Evolutionary conservation across 1,140 invertebrate genomes (phyloP).

Genomic region (Araneus ventricosus): DNA sequence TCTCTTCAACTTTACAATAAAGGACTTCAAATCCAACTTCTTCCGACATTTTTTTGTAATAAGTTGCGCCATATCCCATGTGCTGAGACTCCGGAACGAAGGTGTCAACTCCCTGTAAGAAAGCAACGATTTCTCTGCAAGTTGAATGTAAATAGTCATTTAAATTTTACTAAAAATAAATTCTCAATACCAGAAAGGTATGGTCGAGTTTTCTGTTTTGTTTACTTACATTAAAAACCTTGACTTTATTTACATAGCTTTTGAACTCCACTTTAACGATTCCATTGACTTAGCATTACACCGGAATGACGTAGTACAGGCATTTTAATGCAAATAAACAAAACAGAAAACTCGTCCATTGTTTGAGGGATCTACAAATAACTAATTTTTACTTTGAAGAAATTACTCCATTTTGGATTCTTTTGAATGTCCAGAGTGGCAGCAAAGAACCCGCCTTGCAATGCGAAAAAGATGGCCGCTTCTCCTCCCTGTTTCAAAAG

Average conservation of each 20-base stretch:
- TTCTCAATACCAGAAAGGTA: too few relatives aligned
- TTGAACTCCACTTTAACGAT: neutral
- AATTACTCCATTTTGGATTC: slow-evolving; percentile 22
- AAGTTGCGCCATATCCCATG: neutral
- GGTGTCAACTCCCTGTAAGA: neutral
- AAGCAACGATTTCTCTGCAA: too few relatives aligned
- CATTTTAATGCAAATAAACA: too few relatives aligned
- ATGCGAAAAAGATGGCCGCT: slow-evolving; percentile 18
- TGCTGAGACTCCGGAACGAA: neutral
- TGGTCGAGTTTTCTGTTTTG: too few relatives aligned
- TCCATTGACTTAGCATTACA: too few relatives aligned
- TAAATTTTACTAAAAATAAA: too few relatives aligned
- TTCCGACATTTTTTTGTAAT: neutral
- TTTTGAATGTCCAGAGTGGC: neutral
- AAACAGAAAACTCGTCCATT: too few relatives aligned
- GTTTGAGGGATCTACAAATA: neutral
- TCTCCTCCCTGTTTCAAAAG: slow-evolving; percentile 30
- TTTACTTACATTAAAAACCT: too few relatives aligned
- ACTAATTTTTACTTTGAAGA: slow-evolving; percentile 40
- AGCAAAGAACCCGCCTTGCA: neutral
- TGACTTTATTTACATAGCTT: too few relatives aligned
- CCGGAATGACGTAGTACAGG: too few relatives aligned
- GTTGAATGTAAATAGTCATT: too few relatives aligned
- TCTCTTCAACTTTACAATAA: too few relatives aligned
- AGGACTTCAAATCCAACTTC: slow-evolving; percentile 4